phyloP scores from a whole-genome alignment of 2,888 invertebrate species.

The Acronicta leporina region DNA sequence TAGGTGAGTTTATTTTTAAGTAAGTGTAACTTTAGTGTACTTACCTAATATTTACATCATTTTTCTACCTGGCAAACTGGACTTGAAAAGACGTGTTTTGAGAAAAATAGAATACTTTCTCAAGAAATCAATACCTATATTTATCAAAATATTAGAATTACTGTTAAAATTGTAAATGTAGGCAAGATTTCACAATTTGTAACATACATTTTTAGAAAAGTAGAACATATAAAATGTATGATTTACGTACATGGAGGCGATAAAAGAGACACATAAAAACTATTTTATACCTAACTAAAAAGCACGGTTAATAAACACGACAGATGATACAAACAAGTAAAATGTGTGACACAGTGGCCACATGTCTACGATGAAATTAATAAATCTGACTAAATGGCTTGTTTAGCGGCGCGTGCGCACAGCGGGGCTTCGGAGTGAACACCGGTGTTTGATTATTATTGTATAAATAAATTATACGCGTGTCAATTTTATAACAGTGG shows the following conservation, averaged over 20 bases:
- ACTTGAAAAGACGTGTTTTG: too few species aligned
- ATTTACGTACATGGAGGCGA: slow-evolving; percentile 5
- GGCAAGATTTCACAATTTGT: too few species aligned
- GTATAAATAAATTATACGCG: slow-evolving; percentile 32
- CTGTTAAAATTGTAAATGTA: too few species aligned
- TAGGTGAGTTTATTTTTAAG: too few species aligned
- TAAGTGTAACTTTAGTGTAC: too few species aligned
- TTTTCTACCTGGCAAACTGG: too few species aligned
- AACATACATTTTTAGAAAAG: too few species aligned
- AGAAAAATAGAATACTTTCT: too few species aligned
- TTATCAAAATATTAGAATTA: too few species aligned
- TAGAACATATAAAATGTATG: too few species aligned
- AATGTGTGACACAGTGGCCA: slow-evolving; percentile 73
- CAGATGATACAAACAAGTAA: slow-evolving; percentile 82
- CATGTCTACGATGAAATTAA: slow-evolving; percentile 75
- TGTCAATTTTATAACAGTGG: slow-evolving; percentile 16
- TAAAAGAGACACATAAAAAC: slow-evolving; percentile 19
- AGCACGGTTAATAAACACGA: slow-evolving; percentile 59
- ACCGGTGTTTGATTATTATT: slow-evolving; percentile 42
- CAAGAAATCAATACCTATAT: too few species aligned
- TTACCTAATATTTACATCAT: too few species aligned
- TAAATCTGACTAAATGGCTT: slow-evolving; percentile 78
- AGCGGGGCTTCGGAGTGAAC: slow-evolving; percentile 60
- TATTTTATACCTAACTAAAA: slow-evolving; percentile 37
- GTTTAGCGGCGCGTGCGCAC: slow-evolving; percentile 81